phyloP scores from a whole-genome alignment of 2,797 vertebrate genomes.

The Triplophysa bombifrons region DNA sequence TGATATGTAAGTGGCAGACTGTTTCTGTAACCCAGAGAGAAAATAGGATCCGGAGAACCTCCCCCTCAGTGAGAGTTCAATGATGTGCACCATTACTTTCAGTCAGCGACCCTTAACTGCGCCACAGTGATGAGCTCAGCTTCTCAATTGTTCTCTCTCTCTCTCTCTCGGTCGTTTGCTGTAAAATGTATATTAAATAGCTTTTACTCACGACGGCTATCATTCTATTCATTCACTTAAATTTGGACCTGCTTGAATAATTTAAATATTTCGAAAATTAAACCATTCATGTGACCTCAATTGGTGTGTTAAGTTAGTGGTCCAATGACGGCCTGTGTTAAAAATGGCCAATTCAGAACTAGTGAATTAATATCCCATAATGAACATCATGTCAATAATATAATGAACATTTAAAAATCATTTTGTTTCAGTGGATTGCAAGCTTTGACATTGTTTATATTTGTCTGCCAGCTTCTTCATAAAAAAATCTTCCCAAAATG shows the following conservation, averaged over 20 bases:
- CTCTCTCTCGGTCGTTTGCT: constrained; percentile 46
- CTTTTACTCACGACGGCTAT: neutral
- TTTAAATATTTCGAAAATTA: neutral
- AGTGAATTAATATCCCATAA: neutral
- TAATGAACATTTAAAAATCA: constrained; percentile 2
- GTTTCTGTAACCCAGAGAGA: constrained; percentile 49
- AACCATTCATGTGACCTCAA: neutral
- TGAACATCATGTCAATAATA: neutral
- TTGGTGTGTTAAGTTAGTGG: neutral
- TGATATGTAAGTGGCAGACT: constrained; percentile 47
- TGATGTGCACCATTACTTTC: constrained; percentile 69
- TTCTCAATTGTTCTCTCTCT: constrained; percentile 59
- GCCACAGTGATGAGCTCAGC: constrained; percentile 60
- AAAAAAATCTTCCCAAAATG: constrained; percentile 8
- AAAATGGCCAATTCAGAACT: neutral
- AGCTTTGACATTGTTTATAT: constrained; percentile 17
- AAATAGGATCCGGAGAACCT: constrained; percentile 51
- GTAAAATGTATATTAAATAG: neutral
- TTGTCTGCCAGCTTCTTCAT: constrained; percentile 33
- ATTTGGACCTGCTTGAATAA: neutral
- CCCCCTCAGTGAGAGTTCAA: constrained; percentile 60
- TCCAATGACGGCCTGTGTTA: neutral
- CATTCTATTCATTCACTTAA: neutral
- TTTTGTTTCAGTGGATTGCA: neutral
- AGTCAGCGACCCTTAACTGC: constrained; percentile 60